Base-by-base conservation (phyloP, 64 coral and sea anemone genomes). In the Montipora capricornis region DNA sequence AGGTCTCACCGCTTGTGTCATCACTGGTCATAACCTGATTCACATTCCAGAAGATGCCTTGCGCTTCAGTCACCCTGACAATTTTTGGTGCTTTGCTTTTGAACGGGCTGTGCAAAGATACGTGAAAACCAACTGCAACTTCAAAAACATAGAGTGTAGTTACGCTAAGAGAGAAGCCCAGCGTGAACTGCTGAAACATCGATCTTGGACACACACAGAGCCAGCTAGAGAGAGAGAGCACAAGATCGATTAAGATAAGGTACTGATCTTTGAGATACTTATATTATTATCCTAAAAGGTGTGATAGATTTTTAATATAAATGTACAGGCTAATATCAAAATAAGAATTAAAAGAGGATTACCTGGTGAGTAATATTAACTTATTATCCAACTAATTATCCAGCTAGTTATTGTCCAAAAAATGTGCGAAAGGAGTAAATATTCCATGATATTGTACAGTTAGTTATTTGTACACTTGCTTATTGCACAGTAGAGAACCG, bases 71-170 rank as follows among this genome's bases (percentile, higher is more conserved):
- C 80, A 75, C 24, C 79, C 90, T 53, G 90, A 91, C 26, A 93
- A 93, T n/a, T 93, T 76, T 50, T 93, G 78, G 84, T 88, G 84
- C 73, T 86, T 86, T 53, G 2, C 50, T 19, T 93, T 87, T 93
- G 81, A 93, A 75, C 62, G 91, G 68, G 90, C 90, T 22, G 90
- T 92, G n/a, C 77, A 85, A 51, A 44, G 81, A 22, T 92, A 85
- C 44, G 73, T 92, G 47, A 75, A 19, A 53, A 76, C 50, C 14
- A 50, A 81, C 0, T 75, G n/a, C 49, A 92, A 92, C 57, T 78
- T 84, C 74, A 92, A 92, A 75, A 92, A 92, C 80, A 76, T 77
- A 59, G 90, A 92, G 53, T 92, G 90, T 20, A 84, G 22, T 12
- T 92, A 75, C 68, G 90, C 81, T 4, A 92, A 85, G 11, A 78